Conservation (phyloP, 2,888 invertebrate species). For the Agrotis exclamationis region DNA sequence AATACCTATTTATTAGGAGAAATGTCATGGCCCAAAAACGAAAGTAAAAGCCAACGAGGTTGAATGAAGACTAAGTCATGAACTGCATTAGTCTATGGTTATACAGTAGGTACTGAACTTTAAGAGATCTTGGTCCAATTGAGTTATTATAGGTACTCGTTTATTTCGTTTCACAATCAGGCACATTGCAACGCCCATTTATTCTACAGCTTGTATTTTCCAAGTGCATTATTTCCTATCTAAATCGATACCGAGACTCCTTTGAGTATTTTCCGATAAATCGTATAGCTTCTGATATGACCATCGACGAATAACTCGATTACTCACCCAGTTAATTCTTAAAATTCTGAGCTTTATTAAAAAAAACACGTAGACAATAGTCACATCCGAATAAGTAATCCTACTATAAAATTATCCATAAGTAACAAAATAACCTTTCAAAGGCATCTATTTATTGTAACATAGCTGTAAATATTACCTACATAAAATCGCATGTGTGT, state of each 20-base stretch:
- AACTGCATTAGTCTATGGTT: constrained; percentile 64
- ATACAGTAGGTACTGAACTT: constrained; percentile 62
- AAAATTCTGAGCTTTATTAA: neutral
- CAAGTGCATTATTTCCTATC: neutral
- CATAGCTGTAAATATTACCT: neutral
- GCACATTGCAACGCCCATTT: neutral
- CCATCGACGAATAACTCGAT: neutral
- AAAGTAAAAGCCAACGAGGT: constrained; percentile 74
- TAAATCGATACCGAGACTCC: neutral
- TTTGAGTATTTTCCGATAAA: neutral
- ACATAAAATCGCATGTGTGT: neutral
- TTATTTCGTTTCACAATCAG: constrained; percentile 3
- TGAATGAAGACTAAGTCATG: constrained; percentile 56
- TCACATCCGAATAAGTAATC: no score
- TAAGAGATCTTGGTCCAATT: constrained; percentile 41
- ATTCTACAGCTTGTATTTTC: neutral
- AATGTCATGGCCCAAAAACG: constrained; percentile 42
- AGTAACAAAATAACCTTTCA: neutral
- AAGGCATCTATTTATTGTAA: neutral
- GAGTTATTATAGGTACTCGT: no score
- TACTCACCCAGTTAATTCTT: neutral
- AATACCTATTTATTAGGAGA: constrained; percentile 1
- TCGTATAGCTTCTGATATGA: neutral
- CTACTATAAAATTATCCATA: neutral
- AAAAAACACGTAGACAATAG: neutral